Conservation (phyloP, 2,797 vertebrate species). For the Malacoctenus gilli region DNA sequence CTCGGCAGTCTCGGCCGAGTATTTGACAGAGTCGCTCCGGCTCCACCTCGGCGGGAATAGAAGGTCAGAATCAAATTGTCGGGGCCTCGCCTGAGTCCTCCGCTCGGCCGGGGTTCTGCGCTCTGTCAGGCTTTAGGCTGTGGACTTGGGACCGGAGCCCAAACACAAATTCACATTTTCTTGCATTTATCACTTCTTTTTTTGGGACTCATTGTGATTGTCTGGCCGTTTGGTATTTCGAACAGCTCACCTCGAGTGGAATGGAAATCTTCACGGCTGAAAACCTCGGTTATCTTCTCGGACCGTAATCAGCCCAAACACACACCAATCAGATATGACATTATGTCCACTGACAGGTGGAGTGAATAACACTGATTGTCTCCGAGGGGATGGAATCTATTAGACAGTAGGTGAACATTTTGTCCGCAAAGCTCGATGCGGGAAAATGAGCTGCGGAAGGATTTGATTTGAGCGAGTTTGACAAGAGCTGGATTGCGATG, state of each 20-base stretch:
- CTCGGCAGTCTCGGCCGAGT: slow-evolving; percentile 42
- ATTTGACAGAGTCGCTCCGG: slow-evolving; percentile 53
- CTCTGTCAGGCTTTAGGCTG: slow-evolving; percentile 28
- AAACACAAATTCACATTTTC: slow-evolving; percentile 28
- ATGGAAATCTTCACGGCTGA: too few relatives aligned
- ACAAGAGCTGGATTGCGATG: too few relatives aligned
- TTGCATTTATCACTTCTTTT: neutral
- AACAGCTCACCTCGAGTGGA: neutral
- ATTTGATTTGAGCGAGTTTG: too few relatives aligned
- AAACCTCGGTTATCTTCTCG: too few relatives aligned
- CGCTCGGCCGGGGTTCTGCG: slow-evolving; percentile 38
- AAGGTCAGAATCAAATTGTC: slow-evolving; percentile 50
- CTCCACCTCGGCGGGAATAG: slow-evolving; percentile 35
- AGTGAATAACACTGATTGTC: too few relatives aligned
- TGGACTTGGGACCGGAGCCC: slow-evolving; percentile 34
- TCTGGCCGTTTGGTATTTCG: neutral
- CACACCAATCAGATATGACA: too few relatives aligned
- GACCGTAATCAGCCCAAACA: too few relatives aligned
- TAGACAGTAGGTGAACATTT: too few relatives aligned
- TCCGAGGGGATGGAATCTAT: too few relatives aligned
- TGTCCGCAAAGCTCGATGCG: too few relatives aligned
- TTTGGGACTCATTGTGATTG: slow-evolving; percentile 15
- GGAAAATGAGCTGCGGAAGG: too few relatives aligned
- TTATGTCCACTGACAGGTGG: too few relatives aligned
- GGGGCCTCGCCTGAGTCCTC: slow-evolving; percentile 45